A percentile compares a stretch with the other conserved stretches of the same genome.
These are phyloP conservation scores for Scaptomyza hsui DNA, from an alignment of 1,140 invertebrate genomes.

Conservation along the genomic window DNA sequence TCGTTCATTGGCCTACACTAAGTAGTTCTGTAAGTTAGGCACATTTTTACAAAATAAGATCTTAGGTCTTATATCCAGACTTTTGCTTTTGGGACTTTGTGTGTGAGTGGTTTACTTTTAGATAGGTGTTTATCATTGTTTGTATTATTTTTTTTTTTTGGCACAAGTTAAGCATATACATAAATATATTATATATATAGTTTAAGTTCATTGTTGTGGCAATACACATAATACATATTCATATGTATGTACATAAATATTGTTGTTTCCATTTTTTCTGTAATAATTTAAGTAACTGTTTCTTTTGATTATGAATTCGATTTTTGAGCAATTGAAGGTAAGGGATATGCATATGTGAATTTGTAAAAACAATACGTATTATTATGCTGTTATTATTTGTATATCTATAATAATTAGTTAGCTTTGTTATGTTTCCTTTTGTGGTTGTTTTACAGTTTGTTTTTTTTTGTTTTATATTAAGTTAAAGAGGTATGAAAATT, in stretches of 20 bases:
- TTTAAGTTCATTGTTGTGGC: slow-evolving; percentile 41
- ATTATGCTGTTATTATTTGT: slow-evolving; percentile 17
- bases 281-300: slow-evolving; percentile 24
- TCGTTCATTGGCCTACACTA: slow-evolving; percentile 35
- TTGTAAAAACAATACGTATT: slow-evolving; percentile 40
- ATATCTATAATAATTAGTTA: slow-evolving; percentile 36
- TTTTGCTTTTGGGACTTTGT: slow-evolving; percentile 14
- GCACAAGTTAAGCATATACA: slow-evolving; percentile 48
- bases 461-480: slow-evolving; percentile 43
- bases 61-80: slow-evolving; percentile 34
- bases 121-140: slow-evolving; percentile 11
- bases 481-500: slow-evolving; percentile 80
- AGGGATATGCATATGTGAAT: slow-evolving; percentile 57
- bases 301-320: slow-evolving; percentile 30
- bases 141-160: slow-evolving; percentile 41
- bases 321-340: slow-evolving; percentile 57
- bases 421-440: slow-evolving; percentile 33
- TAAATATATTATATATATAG: slow-evolving; percentile 19
- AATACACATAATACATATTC: slow-evolving; percentile 36
- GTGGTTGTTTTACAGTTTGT: slow-evolving; percentile 42
- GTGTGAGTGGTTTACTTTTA: slow-evolving; percentile 15
- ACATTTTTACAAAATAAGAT: slow-evolving; percentile 37
- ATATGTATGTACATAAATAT: slow-evolving; percentile 26
- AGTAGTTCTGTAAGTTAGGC: slow-evolving; percentile 21
- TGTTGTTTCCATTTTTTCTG: slow-evolving; percentile 6